Evolutionary conservation across 1,140 invertebrate genomes (phyloP), one percentile per base, ranked within the genome.

Genomic region (Drosophila lacertosa): DNA sequence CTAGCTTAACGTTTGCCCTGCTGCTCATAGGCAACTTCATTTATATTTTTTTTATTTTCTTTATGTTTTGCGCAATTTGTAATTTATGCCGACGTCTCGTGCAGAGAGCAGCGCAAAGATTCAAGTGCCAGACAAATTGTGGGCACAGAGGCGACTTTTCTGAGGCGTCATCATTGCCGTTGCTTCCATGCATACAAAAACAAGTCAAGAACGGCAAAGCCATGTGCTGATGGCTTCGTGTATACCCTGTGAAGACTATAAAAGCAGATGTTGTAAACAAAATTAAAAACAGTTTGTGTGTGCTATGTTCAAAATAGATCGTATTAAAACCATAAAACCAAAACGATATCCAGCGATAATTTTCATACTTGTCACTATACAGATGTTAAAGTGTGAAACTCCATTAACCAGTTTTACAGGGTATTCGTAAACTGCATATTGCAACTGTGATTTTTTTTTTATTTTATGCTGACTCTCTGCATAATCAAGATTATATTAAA

Each of bases 401-500:
- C 2, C 9, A 11, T 2, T 24, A 0, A 1, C 2, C 10, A 18
- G 13, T n/a, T 7, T 20, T 58, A 58, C 39, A 68, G 65, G 66
- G 66, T 69, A 55, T 47, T 18, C 1, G n/a, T 9, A 9, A 51
- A 50, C 10, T 54, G 71, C 65, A 78, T 65, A 39, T 32, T 67
- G 62, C 22, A 55, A 47, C 62, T 78, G 42, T 57, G 48, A 42
- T 63, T 37, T 60, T 73, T 16, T 44, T 44, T 60, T 63, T n/a
- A n/a, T n/a, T n/a, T n/a, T n/a, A 7, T 7, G 26, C 63, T 76
- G 37, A 57, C 55, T 63, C 68, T 51, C 60, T 65, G 69, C 86
- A 86, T 80, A 74, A 89, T 89, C 80, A 81, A 89, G 84, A 89
- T 89, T 75, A 86, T 84, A 86, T 89, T 89, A 84, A 89, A 89